Evolutionary conservation across 2,797 vertebrate species (phyloP), one percentile per base, ranked within the genome.

Genomic region (Caiman crocodilus): DNA sequence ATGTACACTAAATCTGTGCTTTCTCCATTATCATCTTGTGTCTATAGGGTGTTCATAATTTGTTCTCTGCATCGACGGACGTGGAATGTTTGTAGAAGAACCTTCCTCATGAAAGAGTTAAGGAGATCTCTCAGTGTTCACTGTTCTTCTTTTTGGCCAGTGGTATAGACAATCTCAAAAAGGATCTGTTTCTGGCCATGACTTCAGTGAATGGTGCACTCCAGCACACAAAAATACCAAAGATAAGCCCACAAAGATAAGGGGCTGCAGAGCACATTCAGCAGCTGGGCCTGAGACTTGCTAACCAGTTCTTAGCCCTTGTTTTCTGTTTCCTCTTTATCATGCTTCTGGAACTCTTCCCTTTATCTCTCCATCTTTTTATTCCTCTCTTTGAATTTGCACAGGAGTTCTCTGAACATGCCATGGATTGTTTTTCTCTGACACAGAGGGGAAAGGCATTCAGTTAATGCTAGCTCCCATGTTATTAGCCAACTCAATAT

Each of bases 41-140:
- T 20, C 13, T 3, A 23, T n/a, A 25, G 21, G 5, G 3, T 60
- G n/a, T 71, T 9, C 55, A 75, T 50, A 50, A 50, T 50, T 11
- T 50, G 42, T 50, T 50, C 42, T 50, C 42, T 50, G 42, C 42
- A 50, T 10, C 10, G 86, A 21, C 28, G 26, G 56, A 7, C 0
- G 5, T 16, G 0, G 2, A 2, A 4, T 5, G 25, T 35, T 32
- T 1, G 1, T 30, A 82, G 18, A 14, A 11, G 76, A 25, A 14
- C 11, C 13, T 82, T 4, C 26, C n/a, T 14, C 1, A 0, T 28
- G n/a, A 35, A 25, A 81, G 5, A 18, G 21, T 14, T 71, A 35
- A 6, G 3, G 67, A 50, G 16, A 76, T 6, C 1, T 0, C 8
- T 65, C 0, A 0, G 3, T 0, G 0, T 21, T 59, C 0, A 0